Evolutionary conservation across 2,888 invertebrate species (phyloP).

Genomic region (Diloba caeruleocephala): DNA sequence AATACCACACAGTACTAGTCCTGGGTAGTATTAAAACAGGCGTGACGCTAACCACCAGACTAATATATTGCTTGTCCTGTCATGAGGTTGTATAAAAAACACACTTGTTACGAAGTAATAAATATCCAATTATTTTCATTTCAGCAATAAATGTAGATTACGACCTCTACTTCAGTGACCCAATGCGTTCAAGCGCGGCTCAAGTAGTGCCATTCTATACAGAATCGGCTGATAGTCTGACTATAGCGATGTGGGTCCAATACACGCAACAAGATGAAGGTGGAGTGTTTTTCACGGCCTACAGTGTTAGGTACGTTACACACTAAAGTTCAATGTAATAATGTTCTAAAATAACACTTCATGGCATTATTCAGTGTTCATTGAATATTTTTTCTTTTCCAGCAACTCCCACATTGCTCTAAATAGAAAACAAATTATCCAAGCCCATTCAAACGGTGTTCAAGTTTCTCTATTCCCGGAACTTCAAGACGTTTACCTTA

Average conservation of each 20-base stretch:
- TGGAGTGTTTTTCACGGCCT: conserved; percentile 97
- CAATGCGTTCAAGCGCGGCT: conserved; percentile 96
- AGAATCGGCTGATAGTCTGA: conserved; percentile 93
- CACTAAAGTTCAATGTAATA: not conserved
- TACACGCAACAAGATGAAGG: conserved; percentile 97
- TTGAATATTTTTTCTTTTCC: conserved; percentile 52
- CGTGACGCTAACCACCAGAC: too few relatives aligned
- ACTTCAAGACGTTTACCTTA: conserved; percentile 95
- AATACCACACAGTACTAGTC: too few relatives aligned
- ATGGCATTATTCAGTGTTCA: conserved; percentile 5
- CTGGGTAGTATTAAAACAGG: too few relatives aligned
- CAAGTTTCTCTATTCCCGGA: conserved; percentile 97
- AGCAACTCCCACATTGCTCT: conserved; percentile 94
- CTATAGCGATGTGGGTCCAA: conserved; percentile 98
- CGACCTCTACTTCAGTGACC: conserved; percentile 98
- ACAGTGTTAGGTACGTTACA: conserved; percentile 92
- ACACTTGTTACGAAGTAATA: conserved; percentile 3
- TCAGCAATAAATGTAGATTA: conserved; percentile 99
- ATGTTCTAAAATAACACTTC: not conserved
- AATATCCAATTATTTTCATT: conserved; percentile 62
- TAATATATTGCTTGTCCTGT: too few relatives aligned
- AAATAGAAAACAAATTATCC: conserved; percentile 94
- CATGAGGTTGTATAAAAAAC: too few relatives aligned
- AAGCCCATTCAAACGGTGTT: conserved; percentile 97
- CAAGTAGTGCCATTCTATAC: conserved; percentile 97